Conservation (phyloP, 1,140 invertebrate species). For the Capitella teleta region DNA sequence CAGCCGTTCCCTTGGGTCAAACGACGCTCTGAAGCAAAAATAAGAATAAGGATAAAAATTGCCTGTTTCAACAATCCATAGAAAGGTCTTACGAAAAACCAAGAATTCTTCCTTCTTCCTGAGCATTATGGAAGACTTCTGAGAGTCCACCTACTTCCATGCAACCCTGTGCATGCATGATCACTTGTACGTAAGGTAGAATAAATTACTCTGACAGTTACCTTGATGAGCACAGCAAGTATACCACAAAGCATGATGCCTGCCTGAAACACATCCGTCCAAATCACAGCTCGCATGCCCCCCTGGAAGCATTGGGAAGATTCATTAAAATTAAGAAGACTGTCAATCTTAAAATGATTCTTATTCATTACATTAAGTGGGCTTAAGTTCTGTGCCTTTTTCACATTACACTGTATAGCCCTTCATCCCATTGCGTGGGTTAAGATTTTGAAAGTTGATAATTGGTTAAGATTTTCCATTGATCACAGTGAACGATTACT, state of each 20-base stretch:
- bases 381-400: too few species aligned
- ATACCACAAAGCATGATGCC: slow-evolving; percentile 13
- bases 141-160: background rate
- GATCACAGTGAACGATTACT: too few species aligned
- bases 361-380: too few species aligned
- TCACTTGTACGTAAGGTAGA: background rate
- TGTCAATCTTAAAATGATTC: too few species aligned
- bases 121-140: background rate
- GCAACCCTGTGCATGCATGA: too few species aligned
- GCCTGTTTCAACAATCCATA: background rate
- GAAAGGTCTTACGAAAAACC: background rate
- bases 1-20: background rate
- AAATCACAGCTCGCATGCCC: slow-evolving; percentile 82
- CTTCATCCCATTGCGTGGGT: too few species aligned
- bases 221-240: slow-evolving; percentile 11
- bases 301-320: slow-evolving; percentile 37
- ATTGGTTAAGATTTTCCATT: too few species aligned
- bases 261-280: slow-evolving; percentile 53
- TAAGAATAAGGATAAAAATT: background rate
- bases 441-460: too few species aligned
- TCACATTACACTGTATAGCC: too few species aligned
- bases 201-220: background rate
- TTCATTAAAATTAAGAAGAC: background rate
- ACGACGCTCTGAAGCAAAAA: background rate
- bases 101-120: background rate